A percentile compares a stretch with the other conserved stretches of the same genome.
Conservation (phyloP, 2,113 vertebrate genomes). For the Cervus canadensis region DNA sequence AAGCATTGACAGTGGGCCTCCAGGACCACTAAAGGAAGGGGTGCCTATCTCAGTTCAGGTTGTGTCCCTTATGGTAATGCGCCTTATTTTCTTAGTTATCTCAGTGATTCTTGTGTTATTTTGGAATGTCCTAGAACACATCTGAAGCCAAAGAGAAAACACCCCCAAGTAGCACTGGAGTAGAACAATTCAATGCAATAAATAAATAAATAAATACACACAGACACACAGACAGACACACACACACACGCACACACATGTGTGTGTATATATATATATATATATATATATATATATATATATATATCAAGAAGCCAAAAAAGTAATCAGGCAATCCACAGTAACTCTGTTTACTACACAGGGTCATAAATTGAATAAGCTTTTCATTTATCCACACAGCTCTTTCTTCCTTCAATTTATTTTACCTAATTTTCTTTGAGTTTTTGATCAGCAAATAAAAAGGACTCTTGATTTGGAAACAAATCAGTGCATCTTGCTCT, state of each 20-base stretch:
- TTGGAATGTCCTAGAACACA: not conserved
- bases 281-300: not conserved
- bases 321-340: not conserved
- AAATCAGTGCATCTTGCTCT: not conserved
- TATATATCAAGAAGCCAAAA: not conserved
- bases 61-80: not conserved
- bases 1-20: constrained; percentile 84
- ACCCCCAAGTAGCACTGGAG: too few species aligned
- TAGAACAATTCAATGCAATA: not conserved
- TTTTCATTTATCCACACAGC: not conserved
- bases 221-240: fast-evolving
- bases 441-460: constrained; percentile 23
- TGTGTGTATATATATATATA: too few species aligned
- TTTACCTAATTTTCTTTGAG: not conserved
- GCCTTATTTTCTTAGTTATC: not conserved
- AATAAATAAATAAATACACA: too few species aligned
- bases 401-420: not conserved
- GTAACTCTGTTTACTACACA: not conserved
- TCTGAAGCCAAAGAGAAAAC: fast-evolving
- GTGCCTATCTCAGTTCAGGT: fast-evolving
- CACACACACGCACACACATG: fast-evolving
- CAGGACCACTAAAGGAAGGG: fast-evolving
- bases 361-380: not conserved
- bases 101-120: not conserved
- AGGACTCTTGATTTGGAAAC: not conserved